These are phyloP conservation scores for Triops longicaudatus DNA, from an alignment of 1,140 invertebrate species.

Conservation along the genomic window DNA sequence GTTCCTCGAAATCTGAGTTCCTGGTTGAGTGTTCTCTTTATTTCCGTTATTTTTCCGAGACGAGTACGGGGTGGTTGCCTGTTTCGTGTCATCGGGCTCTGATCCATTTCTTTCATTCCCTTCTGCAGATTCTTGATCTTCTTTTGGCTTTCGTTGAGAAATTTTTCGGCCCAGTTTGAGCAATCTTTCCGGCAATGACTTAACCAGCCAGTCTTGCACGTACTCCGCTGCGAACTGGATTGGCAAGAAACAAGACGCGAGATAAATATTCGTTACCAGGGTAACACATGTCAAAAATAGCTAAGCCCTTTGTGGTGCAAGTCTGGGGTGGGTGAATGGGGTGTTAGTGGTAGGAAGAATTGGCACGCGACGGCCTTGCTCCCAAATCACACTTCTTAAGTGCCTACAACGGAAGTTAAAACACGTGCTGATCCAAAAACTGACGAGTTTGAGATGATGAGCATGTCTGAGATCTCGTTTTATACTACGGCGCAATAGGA, in stretches of 20 bases:
- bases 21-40: background rate
- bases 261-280: slow-evolving; percentile 14
- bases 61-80: slow-evolving; percentile 40
- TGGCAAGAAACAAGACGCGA: slow-evolving; percentile 22
- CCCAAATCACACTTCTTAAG: no score
- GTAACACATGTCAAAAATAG: slow-evolving; percentile 26
- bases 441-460: no score
- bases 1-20: background rate
- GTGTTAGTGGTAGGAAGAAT: no score
- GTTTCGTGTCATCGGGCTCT: background rate
- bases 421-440: no score
- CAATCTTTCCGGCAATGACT: slow-evolving; percentile 29
- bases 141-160: background rate
- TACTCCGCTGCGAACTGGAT: slow-evolving; percentile 78
- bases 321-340: no score
- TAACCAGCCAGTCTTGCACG: slow-evolving; percentile 47
- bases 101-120: slow-evolving; percentile 16
- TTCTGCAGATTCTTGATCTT: background rate
- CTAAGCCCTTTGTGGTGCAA: background rate
- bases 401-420: no score
- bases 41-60: slow-evolving; percentile 52
- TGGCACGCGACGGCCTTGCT: no score
- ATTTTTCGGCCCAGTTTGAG: slow-evolving; percentile 24
- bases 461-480: no score
- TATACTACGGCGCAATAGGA: no score